These are phyloP conservation scores for Marisa cornuarietis DNA, from an alignment of 1,140 invertebrate genomes.

Conservation along the genomic window DNA sequence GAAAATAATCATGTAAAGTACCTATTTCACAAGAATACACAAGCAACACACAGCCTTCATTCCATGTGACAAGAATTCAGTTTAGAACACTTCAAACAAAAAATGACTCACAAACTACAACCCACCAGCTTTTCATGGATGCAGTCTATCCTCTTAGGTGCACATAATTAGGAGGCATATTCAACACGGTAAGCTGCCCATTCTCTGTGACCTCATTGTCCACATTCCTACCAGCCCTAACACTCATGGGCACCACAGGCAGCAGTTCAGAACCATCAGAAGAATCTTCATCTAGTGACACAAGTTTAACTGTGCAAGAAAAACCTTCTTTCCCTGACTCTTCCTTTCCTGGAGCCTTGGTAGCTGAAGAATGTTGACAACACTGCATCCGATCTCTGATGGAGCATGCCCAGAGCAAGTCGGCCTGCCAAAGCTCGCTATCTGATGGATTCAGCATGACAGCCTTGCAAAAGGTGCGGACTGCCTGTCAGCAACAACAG, in stretches of 20 bases:
- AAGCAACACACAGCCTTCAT: too few relatives aligned
- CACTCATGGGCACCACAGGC: background rate
- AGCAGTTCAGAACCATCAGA: background rate
- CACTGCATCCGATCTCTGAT: slow-evolving; percentile 41
- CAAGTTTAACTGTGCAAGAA: background rate
- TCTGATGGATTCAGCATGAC: slow-evolving; percentile 63
- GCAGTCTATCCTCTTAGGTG: slow-evolving; percentile 5
- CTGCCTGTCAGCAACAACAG: slow-evolving; percentile 49
- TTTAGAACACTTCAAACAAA: too few relatives aligned
- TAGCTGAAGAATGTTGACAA: background rate
- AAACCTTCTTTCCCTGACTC: background rate
- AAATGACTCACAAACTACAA: too few relatives aligned
- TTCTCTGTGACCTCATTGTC: background rate
- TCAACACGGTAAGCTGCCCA: background rate
- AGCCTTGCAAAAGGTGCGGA: slow-evolving; percentile 64
- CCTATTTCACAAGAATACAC: too few relatives aligned
- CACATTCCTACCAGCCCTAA: background rate
- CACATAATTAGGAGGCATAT: slow-evolving; percentile 12
- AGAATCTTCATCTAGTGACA: background rate
- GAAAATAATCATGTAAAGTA: too few relatives aligned
- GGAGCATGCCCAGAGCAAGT: slow-evolving; percentile 55
- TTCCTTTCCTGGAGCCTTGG: background rate
- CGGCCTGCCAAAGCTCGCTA: slow-evolving; percentile 65
- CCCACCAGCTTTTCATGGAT: too few relatives aligned
- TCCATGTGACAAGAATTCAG: too few relatives aligned